These are phyloP conservation scores for Rostratula benghalensis DNA, from an alignment of 2,113 vertebrate genomes.

Conservation along the genomic window DNA sequence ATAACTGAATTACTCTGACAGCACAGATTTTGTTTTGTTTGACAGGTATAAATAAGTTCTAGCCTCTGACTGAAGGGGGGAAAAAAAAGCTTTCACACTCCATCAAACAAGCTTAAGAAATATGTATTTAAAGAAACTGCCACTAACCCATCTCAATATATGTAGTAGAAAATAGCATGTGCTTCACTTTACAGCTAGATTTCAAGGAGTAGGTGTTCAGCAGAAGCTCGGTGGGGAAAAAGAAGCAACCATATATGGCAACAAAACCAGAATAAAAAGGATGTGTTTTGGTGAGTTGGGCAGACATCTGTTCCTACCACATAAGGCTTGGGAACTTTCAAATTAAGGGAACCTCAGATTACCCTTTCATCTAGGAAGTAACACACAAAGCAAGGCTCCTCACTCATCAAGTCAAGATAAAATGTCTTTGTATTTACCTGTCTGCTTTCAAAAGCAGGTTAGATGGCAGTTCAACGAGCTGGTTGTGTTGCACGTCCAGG, in stretches of 20 bases:
- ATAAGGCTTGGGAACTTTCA: not conserved
- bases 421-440: slow-evolving; percentile 77
- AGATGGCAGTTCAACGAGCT: slow-evolving; percentile 88
- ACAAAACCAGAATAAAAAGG: slow-evolving; percentile 33
- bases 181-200: slow-evolving; percentile 30
- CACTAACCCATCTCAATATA: slow-evolving; percentile 33
- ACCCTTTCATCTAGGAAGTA: not conserved
- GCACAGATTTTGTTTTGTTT: slow-evolving; percentile 52
- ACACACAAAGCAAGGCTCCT: not conserved
- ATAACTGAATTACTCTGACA: slow-evolving; percentile 41
- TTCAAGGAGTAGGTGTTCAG: slow-evolving; percentile 54
- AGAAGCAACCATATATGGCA: slow-evolving; percentile 49
- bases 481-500: slow-evolving; percentile 94
- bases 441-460: slow-evolving; percentile 92
- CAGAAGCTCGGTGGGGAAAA: not conserved
- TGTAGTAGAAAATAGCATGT: slow-evolving; percentile 45
- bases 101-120: slow-evolving; percentile 40
- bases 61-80: slow-evolving; percentile 30
- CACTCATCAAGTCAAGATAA: fast-evolving
- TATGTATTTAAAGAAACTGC: slow-evolving; percentile 52
- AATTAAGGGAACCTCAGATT: slow-evolving; percentile 8
- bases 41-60: slow-evolving; percentile 55
- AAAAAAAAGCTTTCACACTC: slow-evolving; percentile 10
- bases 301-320: slow-evolving; percentile 38
- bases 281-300: not conserved